Evolutionary conservation across 2,888 invertebrate genomes (phyloP), one percentile per base, ranked within the genome.

Genomic region (Papilio demoleus): DNA sequence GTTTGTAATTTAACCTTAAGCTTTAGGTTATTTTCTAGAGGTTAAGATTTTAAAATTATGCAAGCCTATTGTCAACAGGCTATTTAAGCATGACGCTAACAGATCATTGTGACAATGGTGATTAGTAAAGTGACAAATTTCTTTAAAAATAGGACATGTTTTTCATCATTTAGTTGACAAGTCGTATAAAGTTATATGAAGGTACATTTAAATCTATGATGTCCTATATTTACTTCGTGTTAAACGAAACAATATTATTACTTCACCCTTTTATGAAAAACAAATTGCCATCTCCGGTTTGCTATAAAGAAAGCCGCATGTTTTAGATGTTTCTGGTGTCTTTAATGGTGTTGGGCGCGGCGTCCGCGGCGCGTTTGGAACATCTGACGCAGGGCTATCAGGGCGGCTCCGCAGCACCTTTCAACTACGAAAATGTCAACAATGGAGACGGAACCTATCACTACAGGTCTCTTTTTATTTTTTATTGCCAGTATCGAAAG

Each of bases 361-460:
- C 76, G 14, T 79, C 77, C 5, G 81, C 83, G 8, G 88, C 82
- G 17, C 84, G 89, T 2, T 78, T 91, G 69, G 91, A 91, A 67
- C 89, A 90, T 71, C 77, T 90, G 45, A 78, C 84, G 63, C 82
- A 83, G 19, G 82, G 82, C 38, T 81, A 80, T 34, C 77, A 77
- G 31, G 75, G 75, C 45, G 80, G 72, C 9, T 74, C 75, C 68
- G 75, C 72, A 2, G 69, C 70, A 70, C 94, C 94, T 74, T 85
- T 94, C 70, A 89, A 89, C 72, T 94, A 93, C 79, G 94, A 94
- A 75, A 95, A 94, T 79, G 91, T 93, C 75, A 95, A 95, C 83
- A 94, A 94, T 76, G 94, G 94, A 71, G 94, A 94, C 75, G 95
- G 95, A 72, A 94, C 88, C 78, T 95, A 95, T 78, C 93, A 93